Evolutionary conservation across 2,888 invertebrate species (phyloP).

Genomic region (Calameuta idolon): DNA sequence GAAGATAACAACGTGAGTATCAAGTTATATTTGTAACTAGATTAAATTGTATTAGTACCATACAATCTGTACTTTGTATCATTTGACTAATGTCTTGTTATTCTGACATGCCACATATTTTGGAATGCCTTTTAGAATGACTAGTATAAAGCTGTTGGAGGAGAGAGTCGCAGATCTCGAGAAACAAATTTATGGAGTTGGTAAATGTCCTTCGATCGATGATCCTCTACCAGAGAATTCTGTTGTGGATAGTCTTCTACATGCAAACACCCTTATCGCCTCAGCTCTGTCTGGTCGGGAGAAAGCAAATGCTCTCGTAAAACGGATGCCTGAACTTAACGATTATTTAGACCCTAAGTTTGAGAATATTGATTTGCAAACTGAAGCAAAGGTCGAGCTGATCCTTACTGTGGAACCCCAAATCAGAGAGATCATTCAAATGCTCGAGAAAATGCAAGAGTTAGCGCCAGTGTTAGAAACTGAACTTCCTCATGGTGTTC

Average conservation of each 20-base stretch:
- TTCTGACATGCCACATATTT: too few relatives aligned
- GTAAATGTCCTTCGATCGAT: conserved; percentile 48
- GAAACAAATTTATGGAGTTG: conserved; percentile 63
- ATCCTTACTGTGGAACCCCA: conserved; percentile 67
- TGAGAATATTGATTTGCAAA: conserved; percentile 65
- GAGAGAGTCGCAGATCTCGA: conserved; percentile 68
- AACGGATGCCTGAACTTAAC: conserved; percentile 67
- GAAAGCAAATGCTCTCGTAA: conserved; percentile 65
- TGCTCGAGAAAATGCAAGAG: conserved; percentile 63
- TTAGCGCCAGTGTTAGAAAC: conserved; percentile 66
- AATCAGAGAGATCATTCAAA: conserved; percentile 62
- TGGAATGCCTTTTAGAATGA: conserved; percentile 25
- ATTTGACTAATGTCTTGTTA: too few relatives aligned
- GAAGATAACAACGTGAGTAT: too few relatives aligned
- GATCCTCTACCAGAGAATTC: conserved; percentile 52
- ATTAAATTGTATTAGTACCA: not conserved
- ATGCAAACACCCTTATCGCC: conserved; percentile 68
- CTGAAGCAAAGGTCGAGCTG: conserved; percentile 68
- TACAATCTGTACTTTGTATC: not conserved
- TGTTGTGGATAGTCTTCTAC: conserved; percentile 67
- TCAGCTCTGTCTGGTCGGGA: conserved; percentile 70
- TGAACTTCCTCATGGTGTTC: conserved; percentile 63
- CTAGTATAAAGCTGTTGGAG: conserved; percentile 64
- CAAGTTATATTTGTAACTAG: too few relatives aligned
- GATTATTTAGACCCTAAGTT: conserved; percentile 66